phyloP scores from a whole-genome alignment of 2,888 invertebrate species.

The Hartigia nigra region DNA sequence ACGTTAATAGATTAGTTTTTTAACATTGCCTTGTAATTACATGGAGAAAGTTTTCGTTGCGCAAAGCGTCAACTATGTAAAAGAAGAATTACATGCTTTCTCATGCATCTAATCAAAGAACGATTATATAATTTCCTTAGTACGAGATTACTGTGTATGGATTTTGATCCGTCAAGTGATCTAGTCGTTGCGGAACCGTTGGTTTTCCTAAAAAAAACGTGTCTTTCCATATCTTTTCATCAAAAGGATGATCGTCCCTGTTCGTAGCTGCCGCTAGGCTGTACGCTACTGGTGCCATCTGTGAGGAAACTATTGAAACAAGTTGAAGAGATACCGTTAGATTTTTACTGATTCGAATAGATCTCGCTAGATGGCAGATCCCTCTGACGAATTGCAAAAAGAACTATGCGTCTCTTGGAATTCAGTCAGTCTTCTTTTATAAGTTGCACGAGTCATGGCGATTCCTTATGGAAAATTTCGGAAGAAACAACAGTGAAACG shows the following conservation, averaged over 20 bases:
- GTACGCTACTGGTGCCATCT: neutral
- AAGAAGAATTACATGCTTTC: neutral
- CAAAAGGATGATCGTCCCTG: neutral
- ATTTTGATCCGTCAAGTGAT: neutral
- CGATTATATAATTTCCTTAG: neutral
- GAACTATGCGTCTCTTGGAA: neutral
- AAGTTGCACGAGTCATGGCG: neutral
- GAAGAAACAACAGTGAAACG: constrained; percentile 1
- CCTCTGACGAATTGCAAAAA: neutral
- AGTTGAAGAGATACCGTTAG: neutral
- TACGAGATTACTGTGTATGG: neutral
- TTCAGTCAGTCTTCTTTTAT: neutral
- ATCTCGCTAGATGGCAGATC: neutral
- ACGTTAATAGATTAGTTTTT: neutral
- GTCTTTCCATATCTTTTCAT: neutral
- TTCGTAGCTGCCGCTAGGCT: neutral
- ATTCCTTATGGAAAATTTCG: constrained; percentile 3
- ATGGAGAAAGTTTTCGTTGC: neutral
- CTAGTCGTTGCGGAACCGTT: neutral
- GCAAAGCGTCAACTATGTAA: neutral
- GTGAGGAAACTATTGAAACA: neutral
- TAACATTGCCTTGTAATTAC: neutral
- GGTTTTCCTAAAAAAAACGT: neutral
- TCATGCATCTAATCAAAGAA: neutral
- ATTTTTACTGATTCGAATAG: neutral